These are phyloP conservation scores for Melolontha melolontha DNA, from an alignment of 2,888 invertebrate species.

Conservation along the genomic window DNA sequence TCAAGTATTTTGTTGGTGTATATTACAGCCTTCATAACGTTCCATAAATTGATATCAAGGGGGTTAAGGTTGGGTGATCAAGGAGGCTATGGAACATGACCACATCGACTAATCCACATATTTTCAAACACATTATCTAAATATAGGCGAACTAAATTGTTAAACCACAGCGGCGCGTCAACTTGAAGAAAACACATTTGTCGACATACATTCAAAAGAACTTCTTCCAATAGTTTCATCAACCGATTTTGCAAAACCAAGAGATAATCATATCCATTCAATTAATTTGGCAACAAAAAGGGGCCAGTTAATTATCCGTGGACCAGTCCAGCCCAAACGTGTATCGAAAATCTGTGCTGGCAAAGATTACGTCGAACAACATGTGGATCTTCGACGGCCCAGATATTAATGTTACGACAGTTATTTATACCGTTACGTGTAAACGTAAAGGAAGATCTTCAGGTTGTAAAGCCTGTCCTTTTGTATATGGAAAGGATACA, in stretches of 20 bases:
- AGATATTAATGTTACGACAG: conserved; percentile 26
- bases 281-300: too few relatives aligned
- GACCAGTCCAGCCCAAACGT: too few relatives aligned
- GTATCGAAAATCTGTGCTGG: too few relatives aligned
- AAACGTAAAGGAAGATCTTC: not conserved
- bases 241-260: too few relatives aligned
- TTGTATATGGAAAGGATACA: conserved; percentile 2
- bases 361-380: conserved; percentile 27
- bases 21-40: too few relatives aligned
- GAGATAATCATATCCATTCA: too few relatives aligned
- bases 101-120: too few relatives aligned
- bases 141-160: conserved; percentile 10
- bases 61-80: too few relatives aligned
- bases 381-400: conserved; percentile 31
- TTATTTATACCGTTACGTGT: conserved; percentile 15
- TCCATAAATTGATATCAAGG: too few relatives aligned
- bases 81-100: too few relatives aligned
- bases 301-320: too few relatives aligned
- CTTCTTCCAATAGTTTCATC: not conserved
- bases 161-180: conserved; percentile 3
- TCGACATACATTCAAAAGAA: conserved; percentile 17
- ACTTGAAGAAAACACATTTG: conserved; percentile 21
- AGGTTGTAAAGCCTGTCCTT: not conserved
- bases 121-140: not conserved
- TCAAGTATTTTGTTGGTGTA: too few relatives aligned